Percentiles rank a stretch among this genome's conserved stretches.
phyloP scores from a whole-genome alignment of 2,113 vertebrate species.

The Cacatua alba region DNA sequence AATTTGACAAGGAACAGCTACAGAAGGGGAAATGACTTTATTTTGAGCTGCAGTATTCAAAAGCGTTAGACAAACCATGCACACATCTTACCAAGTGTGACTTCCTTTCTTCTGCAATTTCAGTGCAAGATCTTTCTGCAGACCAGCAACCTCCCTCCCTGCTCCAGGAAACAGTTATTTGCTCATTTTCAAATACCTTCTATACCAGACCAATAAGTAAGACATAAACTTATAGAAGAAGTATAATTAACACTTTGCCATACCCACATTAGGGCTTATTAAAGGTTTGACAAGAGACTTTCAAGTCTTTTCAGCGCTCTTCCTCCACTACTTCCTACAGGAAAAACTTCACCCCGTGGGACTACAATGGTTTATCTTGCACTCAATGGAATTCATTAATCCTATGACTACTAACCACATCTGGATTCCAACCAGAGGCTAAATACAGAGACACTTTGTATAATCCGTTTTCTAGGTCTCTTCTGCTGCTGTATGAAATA shows the following conservation, averaged over 20 bases:
- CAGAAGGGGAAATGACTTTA: neutral
- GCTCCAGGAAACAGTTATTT: neutral
- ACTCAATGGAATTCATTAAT: neutral
- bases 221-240: neutral
- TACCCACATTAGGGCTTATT: neutral
- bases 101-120: neutral
- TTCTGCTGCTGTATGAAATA: neutral
- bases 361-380: neutral
- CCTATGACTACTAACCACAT: neutral
- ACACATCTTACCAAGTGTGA: neutral
- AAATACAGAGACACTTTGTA: neutral
- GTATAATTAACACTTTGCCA: neutral
- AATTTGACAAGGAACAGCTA: neutral
- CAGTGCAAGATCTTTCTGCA: neutral
- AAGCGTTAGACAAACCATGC: neutral
- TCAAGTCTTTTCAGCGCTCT: neutral
- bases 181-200: neutral
- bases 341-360: neutral
- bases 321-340: neutral
- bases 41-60: neutral
- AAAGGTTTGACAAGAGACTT: neutral
- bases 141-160: neutral
- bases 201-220: neutral
- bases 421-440: neutral
- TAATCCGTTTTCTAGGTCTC: neutral